Conservation (phyloP, 2,888 invertebrate genomes). For the Synanthedon myopaeformis region DNA sequence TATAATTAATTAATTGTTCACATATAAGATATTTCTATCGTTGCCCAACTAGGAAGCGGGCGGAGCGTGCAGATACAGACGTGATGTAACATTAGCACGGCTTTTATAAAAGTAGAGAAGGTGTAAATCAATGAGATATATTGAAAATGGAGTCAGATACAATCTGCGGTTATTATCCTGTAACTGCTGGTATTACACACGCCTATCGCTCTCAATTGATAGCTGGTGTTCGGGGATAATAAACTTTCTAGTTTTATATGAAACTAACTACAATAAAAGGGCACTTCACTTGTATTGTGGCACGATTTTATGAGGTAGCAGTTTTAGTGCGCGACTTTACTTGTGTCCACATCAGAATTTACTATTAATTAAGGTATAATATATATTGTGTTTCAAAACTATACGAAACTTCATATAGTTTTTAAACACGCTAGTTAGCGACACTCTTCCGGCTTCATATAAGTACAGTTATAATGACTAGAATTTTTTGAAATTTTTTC, state of each 20-base stretch:
- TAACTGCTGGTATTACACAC: background rate
- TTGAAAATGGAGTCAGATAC: slow-evolving; percentile 5
- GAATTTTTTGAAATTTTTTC: too few relatives aligned
- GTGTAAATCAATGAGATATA: slow-evolving; percentile 7
- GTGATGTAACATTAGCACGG: slow-evolving; percentile 4
- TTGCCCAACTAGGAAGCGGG: slow-evolving; percentile 6
- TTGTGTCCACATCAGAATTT: too few relatives aligned
- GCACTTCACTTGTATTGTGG: too few relatives aligned
- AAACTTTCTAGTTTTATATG: background rate
- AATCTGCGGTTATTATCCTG: slow-evolving; percentile 3
- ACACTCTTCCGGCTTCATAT: too few relatives aligned
- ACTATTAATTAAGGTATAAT: too few relatives aligned
- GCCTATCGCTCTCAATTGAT: background rate
- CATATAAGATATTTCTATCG: slow-evolving; percentile 2
- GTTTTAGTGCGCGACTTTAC: too few relatives aligned
- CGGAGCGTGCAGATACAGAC: background rate
- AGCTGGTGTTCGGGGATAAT: background rate
- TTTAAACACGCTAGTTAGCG: too few relatives aligned
- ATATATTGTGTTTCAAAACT: too few relatives aligned
- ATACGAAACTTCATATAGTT: too few relatives aligned
- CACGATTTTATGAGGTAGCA: too few relatives aligned
- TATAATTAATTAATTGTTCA: background rate
- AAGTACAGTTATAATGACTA: too few relatives aligned
- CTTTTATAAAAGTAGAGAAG: slow-evolving; percentile 3
- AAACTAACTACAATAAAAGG: background rate